These are phyloP conservation scores for Maconellicoccus hirsutus DNA, from an alignment of 1,140 invertebrate genomes.

Conservation along the genomic window DNA sequence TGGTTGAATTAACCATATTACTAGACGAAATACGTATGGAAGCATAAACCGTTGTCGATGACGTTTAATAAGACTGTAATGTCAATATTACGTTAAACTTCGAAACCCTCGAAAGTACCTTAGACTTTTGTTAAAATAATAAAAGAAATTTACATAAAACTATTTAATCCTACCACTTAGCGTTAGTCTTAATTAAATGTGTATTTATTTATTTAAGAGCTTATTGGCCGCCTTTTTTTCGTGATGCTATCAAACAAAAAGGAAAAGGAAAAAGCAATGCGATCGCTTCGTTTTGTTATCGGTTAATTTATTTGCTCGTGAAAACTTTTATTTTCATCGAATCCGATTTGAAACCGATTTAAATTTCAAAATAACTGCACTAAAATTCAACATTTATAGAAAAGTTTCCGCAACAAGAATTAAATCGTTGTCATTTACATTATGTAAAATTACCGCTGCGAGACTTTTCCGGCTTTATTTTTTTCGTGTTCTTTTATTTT, in stretches of 20 bases:
- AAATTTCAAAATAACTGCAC: not conserved
- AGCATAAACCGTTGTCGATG: no score
- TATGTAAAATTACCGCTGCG: not conserved
- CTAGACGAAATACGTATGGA: no score
- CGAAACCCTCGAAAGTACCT: not conserved
- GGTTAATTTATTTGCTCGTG: not conserved
- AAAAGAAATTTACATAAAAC: constrained; percentile 6
- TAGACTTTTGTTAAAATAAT: not conserved
- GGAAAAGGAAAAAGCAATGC: not conserved
- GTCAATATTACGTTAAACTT: not conserved
- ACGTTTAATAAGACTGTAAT: not conserved
- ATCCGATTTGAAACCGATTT: constrained; percentile 3
- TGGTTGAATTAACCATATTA: no score
- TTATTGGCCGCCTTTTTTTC: not conserved
- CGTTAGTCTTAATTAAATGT: not conserved
- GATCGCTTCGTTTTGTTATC: not conserved
- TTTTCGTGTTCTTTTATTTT: no score
- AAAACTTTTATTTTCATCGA: not conserved
- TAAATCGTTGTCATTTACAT: not conserved
- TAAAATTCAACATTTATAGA: not conserved
- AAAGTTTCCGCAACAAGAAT: not conserved
- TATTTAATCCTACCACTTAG: not conserved
- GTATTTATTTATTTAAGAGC: constrained; percentile 6
- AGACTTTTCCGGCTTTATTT: not conserved
- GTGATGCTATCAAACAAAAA: not conserved